Evolutionary conservation across 30 jellyfish, hydroid and myxozoan genomes (phyloP), one percentile per base, ranked within the genome.

Genomic region (Mastigias papua): DNA sequence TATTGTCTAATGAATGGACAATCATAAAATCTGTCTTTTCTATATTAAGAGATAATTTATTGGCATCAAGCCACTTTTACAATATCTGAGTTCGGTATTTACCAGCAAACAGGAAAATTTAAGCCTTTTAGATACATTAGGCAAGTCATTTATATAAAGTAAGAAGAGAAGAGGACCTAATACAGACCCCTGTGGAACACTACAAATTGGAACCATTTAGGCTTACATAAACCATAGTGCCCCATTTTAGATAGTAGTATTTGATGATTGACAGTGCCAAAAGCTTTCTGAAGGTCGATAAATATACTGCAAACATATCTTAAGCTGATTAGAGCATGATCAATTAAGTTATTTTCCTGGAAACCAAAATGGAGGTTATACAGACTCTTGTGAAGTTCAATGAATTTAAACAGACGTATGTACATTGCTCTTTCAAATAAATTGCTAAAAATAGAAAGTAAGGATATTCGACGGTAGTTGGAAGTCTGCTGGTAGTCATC

Each of bases 151-250:
- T 13, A 80, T 80, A 30, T 80, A 80, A 34, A 80, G 67, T 77
- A 48, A 54, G 90, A 26, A 82, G 89, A 58, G 91, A 61, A 81
- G 50, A 61, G 73, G 91, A 37, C 82, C 91, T 68, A 67, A 81
- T 34, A 66, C 88, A 58, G 70, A 58, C 29, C 70, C 70, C 70
- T 11, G 70, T 58, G 70, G 70, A 58, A 58, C 70, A n/a, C 90
- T 79, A 31, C 64, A 31, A 20, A 34, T 65, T 75, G 8, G 34
- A 66, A 32, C 89, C 89, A 69, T 69, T 35, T 6, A 82, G 42
- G 62, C 57, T 28, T 46, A 69, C 91, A 82, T 72, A 34, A 22
- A 1, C 89, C 89, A 78, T 61, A 78, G 63, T 28, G 1, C 35
- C 57, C 64, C 32, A 78, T 84, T 50, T 78, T 78, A 19, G 60